Percentiles rank a stretch among this genome's conserved stretches.
Evolutionary conservation across 2,888 invertebrate species (phyloP).

Genomic region (Leptopilina myrica): DNA sequence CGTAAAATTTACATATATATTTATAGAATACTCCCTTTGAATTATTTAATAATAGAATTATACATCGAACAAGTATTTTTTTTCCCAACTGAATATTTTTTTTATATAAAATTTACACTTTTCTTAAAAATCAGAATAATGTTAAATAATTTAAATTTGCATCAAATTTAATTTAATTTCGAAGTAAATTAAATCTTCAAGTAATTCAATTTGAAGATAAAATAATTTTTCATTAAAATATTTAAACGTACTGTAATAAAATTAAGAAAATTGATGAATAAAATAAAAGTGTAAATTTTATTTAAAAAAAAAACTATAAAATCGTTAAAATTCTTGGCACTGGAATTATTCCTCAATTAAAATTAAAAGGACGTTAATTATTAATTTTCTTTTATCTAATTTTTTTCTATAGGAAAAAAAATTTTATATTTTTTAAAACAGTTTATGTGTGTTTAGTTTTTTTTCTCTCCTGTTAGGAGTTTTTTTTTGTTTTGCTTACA

Average conservation of each 20-base stretch:
- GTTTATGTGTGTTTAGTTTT: constrained; percentile 22
- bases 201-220: too few relatives aligned
- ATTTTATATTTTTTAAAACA: not conserved
- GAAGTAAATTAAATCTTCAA: too few relatives aligned
- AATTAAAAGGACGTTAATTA: constrained; percentile 20
- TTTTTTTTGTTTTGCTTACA: constrained; percentile 27
- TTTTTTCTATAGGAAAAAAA: not conserved
- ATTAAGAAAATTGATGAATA: not conserved
- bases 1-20: not conserved
- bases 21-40: not conserved
- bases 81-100: constrained; percentile 1
- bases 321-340: constrained; percentile 21
- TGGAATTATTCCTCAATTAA: constrained; percentile 19
- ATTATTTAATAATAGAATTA: not conserved
- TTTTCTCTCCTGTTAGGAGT: not conserved
- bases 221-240: too few relatives aligned
- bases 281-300: constrained; percentile 3
- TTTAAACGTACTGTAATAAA: too few relatives aligned
- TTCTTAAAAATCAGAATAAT: not conserved
- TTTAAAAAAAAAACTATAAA: not conserved
- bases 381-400: not conserved
- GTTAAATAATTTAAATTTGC: too few relatives aligned
- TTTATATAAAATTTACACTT: not conserved
- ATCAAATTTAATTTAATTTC: too few relatives aligned
- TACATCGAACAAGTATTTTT: constrained; percentile 21